These are phyloP conservation scores for Parazoanthus darwini DNA, from an alignment of 92 coral and sea anemone genomes.

Conservation along the genomic window DNA sequence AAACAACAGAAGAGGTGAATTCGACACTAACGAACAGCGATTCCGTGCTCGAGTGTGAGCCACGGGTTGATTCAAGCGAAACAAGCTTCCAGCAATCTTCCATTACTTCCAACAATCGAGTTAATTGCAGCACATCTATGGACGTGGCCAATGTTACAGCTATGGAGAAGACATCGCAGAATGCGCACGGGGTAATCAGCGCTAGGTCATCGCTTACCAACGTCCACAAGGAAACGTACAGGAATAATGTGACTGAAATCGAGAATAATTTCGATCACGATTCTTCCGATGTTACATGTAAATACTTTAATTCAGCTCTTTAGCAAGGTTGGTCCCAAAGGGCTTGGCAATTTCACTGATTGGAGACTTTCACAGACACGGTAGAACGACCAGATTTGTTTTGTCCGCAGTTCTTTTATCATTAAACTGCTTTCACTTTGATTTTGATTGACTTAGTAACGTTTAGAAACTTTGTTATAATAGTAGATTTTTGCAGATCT, in stretches of 20 bases:
- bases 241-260: background rate
- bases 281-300: background rate
- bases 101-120: background rate
- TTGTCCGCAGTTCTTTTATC: no score
- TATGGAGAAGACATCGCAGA: background rate
- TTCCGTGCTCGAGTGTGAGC: background rate
- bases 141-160: background rate
- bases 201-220: background rate
- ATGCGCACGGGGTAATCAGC: background rate
- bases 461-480: no score
- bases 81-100: background rate
- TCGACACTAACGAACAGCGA: background rate
- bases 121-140: background rate
- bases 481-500: no score
- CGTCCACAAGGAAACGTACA: background rate
- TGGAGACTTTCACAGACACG: slow-evolving; percentile 12
- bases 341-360: background rate
- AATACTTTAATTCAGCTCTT: background rate
- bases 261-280: background rate
- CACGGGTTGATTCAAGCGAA: background rate
- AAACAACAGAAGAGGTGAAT: background rate
- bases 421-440: no score
- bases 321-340: background rate
- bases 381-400: background rate
- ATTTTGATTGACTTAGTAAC: no score